A percentile compares a stretch with the other conserved stretches of the same genome.
phyloP scores from a whole-genome alignment of 1,140 invertebrate genomes.

The Pseudomyrmex sp. region DNA sequence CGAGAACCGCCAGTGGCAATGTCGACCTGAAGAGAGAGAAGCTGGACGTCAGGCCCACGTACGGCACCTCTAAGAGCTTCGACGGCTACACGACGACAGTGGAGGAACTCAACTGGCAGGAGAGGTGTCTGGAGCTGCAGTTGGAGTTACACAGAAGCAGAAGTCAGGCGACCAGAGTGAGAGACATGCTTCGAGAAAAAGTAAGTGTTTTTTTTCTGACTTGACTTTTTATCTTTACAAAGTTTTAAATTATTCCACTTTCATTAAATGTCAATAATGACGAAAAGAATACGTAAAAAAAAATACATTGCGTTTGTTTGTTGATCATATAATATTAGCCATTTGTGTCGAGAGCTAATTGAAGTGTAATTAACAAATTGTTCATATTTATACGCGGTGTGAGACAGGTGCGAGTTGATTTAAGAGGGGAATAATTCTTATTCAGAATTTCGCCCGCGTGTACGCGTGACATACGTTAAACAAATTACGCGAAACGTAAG shows the following conservation, averaged over 20 bases:
- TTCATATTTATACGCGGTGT: too few relatives aligned
- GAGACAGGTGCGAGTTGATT: too few relatives aligned
- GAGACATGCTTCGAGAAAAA: conserved; percentile 94
- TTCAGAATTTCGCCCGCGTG: conserved; percentile 76
- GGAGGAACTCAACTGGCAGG: conserved; percentile 91
- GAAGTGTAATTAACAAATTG: too few relatives aligned
- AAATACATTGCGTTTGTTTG: too few relatives aligned
- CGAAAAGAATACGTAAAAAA: too few relatives aligned
- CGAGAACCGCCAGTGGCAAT: conserved; percentile 74
- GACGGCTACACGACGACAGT: conserved; percentile 81
- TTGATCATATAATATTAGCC: too few relatives aligned
- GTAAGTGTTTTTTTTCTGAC: conserved; percentile 82
- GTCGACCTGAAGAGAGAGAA: conserved; percentile 78
- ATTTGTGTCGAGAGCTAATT: too few relatives aligned
- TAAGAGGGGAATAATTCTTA: background rate
- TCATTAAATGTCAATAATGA: too few relatives aligned
- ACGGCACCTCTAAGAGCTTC: conserved; percentile 81
- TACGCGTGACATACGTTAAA: conserved; percentile 76
- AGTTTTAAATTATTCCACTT: too few relatives aligned
- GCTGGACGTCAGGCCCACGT: conserved; percentile 72
- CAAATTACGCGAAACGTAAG: conserved; percentile 61
- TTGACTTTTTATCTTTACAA: background rate
- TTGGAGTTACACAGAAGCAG: conserved; percentile 92
- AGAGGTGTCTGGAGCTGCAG: conserved; percentile 93
- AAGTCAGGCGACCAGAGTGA: conserved; percentile 92